These are phyloP conservation scores for Eilema caniola DNA, from an alignment of 2,888 invertebrate species.

Conservation along the genomic window DNA sequence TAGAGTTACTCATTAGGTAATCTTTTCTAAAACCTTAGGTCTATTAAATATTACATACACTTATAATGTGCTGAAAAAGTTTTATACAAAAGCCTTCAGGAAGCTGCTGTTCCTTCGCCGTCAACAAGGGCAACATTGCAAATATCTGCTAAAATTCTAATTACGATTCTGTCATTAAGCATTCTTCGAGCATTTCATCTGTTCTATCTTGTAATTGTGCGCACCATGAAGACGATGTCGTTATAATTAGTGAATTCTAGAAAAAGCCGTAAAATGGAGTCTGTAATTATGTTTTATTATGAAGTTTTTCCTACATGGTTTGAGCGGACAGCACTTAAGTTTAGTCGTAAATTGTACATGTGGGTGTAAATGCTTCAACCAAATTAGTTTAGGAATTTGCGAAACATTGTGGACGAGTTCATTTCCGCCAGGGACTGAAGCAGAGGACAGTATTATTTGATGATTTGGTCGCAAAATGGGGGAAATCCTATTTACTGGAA, in stretches of 20 bases:
- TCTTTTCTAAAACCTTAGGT: too few relatives aligned
- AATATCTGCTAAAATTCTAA: too few relatives aligned
- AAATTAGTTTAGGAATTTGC: conserved; percentile 25
- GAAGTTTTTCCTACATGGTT: background rate
- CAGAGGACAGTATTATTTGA: conserved; percentile 39
- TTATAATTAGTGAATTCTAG: too few relatives aligned
- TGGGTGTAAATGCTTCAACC: conserved; percentile 22
- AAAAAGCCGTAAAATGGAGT: too few relatives aligned
- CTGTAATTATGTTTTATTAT: background rate
- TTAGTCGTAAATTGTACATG: background rate
- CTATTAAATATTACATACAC: too few relatives aligned
- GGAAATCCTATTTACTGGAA: conserved; percentile 74
- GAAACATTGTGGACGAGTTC: conserved; percentile 39
- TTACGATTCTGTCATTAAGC: background rate
- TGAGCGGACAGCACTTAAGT: background rate
- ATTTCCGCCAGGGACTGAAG: conserved; percentile 28
- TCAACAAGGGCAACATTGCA: too few relatives aligned
- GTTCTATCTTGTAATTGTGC: too few relatives aligned
- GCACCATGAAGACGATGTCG: too few relatives aligned
- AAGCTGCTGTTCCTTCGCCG: too few relatives aligned
- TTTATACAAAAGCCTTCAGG: too few relatives aligned
- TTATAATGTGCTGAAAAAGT: too few relatives aligned
- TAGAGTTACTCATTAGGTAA: too few relatives aligned
- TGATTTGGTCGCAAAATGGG: conserved; percentile 48
- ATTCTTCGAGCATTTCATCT: background rate